phyloP scores from a whole-genome alignment of 2,113 vertebrate genomes.

The Chaetura pelagica region DNA sequence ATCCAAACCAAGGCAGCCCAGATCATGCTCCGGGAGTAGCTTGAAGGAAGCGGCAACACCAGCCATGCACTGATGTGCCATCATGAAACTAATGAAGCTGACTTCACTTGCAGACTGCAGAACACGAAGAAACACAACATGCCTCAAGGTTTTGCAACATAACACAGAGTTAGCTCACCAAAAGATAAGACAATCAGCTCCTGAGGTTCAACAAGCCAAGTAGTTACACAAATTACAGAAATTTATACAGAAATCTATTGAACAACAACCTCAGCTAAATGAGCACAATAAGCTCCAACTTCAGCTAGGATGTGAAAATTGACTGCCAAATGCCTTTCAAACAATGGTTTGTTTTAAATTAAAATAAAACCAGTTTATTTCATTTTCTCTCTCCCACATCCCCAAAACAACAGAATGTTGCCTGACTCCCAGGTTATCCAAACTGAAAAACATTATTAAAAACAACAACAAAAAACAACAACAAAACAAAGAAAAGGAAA shows the following conservation, averaged over 20 bases:
- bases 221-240: slow-evolving; percentile 53
- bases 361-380: background rate
- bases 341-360: slow-evolving; percentile 1
- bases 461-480: background rate
- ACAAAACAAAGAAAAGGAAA: no score
- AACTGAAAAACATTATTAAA: background rate
- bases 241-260: slow-evolving; percentile 1
- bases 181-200: slow-evolving; percentile 70
- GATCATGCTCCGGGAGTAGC: slow-evolving; percentile 80
- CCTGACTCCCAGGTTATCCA: background rate
- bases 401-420: background rate
- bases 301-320: slow-evolving; percentile 33
- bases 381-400: background rate
- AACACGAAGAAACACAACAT: slow-evolving; percentile 76
- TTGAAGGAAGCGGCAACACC: slow-evolving; percentile 80
- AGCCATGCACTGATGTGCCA: slow-evolving; percentile 79
- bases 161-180: slow-evolving; percentile 66
- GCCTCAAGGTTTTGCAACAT: slow-evolving; percentile 72
- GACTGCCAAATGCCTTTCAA: slow-evolving; percentile 12
- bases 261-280: background rate
- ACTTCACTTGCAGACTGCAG: slow-evolving; percentile 76
- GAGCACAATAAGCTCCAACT: slow-evolving; percentile 31
- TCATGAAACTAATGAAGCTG: slow-evolving; percentile 88
- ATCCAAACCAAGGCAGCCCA: slow-evolving; percentile 80
- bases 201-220: slow-evolving; percentile 63